Evolutionary conservation across 2,888 invertebrate genomes (phyloP).

Genomic region (Girardia tigrina): DNA sequence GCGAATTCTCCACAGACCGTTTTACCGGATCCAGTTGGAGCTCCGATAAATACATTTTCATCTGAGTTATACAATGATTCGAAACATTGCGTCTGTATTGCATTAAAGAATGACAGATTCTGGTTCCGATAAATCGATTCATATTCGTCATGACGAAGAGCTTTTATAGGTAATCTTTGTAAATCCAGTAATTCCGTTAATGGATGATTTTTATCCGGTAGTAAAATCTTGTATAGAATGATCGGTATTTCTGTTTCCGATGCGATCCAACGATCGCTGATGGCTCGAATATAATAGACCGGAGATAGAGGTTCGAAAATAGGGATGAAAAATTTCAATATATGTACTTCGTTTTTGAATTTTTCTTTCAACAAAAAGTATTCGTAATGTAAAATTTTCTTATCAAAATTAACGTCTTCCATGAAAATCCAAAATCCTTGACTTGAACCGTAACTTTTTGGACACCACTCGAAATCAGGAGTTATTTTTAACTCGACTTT

Average conservation of each 20-base stretch:
- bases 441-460: constrained; percentile 65
- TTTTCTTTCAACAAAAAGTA: constrained; percentile 79
- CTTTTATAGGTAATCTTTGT: constrained; percentile 80
- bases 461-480: constrained; percentile 98
- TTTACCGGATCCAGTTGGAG: constrained; percentile 57
- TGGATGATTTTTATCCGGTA: constrained; percentile 93
- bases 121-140: constrained; percentile 70
- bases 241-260: constrained; percentile 89
- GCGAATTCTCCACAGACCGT: constrained; percentile 91
- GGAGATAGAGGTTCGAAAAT: constrained; percentile 95
- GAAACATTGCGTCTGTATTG: constrained; percentile 92
- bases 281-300: constrained; percentile 72
- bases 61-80: constrained; percentile 94
- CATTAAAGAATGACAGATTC: constrained; percentile 87
- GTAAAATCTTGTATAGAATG: constrained; percentile 83
- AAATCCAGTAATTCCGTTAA: constrained; percentile 90
- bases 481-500: constrained; percentile 88
- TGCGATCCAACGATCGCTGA: constrained; percentile 58
- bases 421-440: constrained; percentile 58
- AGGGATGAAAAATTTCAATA: constrained; percentile 91
- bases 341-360: constrained; percentile 81
- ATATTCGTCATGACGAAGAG: constrained; percentile 60
- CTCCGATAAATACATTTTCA: constrained; percentile 79
- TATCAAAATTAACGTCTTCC: constrained; percentile 57
- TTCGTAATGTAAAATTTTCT: constrained; percentile 80